Conservation (phyloP, 2,888 invertebrate genomes). For the Aelia acuminata region DNA sequence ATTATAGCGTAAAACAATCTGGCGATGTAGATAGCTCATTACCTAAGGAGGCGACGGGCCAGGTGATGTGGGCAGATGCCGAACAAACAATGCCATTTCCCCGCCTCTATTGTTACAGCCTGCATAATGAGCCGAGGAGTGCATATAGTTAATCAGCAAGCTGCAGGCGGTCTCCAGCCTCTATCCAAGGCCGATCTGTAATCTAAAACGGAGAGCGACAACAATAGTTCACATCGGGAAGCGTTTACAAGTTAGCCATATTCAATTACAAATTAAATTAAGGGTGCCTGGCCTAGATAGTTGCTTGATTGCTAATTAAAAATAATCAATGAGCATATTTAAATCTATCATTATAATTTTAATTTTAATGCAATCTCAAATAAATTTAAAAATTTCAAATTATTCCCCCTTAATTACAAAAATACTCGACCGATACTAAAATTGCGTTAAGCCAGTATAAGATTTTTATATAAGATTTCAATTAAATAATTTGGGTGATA, state of each 20-base stretch:
- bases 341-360: no score
- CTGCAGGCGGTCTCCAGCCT: not conserved
- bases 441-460: no score
- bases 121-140: conserved; percentile 14
- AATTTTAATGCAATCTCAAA: no score
- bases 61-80: conserved; percentile 33
- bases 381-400: no score
- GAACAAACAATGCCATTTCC: conserved; percentile 22
- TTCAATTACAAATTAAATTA: not conserved
- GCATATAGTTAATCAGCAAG: conserved; percentile 39
- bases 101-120: conserved; percentile 19
- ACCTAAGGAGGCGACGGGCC: not conserved
- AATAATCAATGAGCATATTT: not conserved
- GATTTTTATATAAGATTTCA: no score
- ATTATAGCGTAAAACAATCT: not conserved
- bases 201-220: not conserved
- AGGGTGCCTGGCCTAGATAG: no score
- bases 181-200: not conserved
- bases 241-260: not conserved
- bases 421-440: no score
- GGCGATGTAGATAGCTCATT: not conserved
- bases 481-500: no score
- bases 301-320: not conserved
- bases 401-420: no score
- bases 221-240: not conserved